Conservation (phyloP, 1,140 invertebrate genomes). For the Caerostris extrusa region DNA sequence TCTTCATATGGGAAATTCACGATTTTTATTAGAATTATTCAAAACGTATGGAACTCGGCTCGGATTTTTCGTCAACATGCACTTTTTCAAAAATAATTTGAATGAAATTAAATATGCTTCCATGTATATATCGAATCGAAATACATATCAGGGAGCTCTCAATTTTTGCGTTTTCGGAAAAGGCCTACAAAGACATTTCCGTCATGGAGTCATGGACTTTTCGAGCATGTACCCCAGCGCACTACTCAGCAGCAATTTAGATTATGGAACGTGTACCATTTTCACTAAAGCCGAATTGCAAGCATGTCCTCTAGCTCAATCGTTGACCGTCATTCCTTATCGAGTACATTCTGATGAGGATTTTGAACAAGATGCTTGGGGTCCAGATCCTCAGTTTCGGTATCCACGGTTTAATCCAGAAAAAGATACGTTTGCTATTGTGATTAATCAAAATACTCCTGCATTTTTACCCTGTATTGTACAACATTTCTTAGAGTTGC, state of each 20-base stretch:
- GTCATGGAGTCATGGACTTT: slow-evolving; percentile 52
- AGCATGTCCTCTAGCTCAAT: not conserved
- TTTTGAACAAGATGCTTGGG: not conserved
- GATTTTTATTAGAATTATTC: slow-evolving; percentile 42
- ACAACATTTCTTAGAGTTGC: not conserved
- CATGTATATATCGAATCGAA: not conserved
- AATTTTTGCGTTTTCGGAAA: not conserved
- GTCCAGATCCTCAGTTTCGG: not conserved
- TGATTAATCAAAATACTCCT: not conserved
- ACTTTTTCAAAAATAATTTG: not conserved
- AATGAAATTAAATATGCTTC: not conserved
- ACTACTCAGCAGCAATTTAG: slow-evolving; percentile 5
- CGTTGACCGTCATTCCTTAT: not conserved
- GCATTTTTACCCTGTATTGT: slow-evolving; percentile 8
- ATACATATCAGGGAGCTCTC: slow-evolving; percentile 35
- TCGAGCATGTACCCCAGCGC: slow-evolving; percentile 48
- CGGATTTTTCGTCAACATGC: slow-evolving; percentile 42
- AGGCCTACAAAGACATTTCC: not conserved
- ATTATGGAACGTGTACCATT: slow-evolving; percentile 30
- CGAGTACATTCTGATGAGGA: not conserved
- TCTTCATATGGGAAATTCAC: not conserved
- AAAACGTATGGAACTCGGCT: slow-evolving; percentile 32
- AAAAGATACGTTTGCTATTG: not conserved
- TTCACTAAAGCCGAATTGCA: not conserved
- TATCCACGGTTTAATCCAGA: not conserved